phyloP scores from a whole-genome alignment of 2,113 vertebrate species.

The Ciconia boyciana region DNA sequence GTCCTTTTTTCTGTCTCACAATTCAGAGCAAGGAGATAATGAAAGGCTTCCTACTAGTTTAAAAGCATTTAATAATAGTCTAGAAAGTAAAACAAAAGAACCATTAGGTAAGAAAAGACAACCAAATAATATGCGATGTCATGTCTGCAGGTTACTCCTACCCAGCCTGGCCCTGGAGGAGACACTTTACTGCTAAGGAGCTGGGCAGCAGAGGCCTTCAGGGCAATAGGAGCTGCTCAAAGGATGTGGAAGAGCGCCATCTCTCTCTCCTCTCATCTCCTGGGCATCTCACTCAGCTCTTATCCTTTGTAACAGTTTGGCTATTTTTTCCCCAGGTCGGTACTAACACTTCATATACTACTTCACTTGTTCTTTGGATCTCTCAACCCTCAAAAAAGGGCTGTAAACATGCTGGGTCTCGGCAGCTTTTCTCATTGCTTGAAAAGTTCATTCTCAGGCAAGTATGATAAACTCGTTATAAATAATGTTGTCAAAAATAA shows the following conservation, averaged over 20 bases:
- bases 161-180: background rate
- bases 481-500: background rate
- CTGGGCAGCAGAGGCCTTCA: background rate
- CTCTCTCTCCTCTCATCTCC: background rate
- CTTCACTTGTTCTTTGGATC: background rate
- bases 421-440: background rate
- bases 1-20: background rate
- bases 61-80: background rate
- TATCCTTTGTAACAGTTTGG: background rate
- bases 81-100: background rate
- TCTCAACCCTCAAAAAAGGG: background rate
- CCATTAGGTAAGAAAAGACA: background rate
- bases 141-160: background rate
- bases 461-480: background rate
- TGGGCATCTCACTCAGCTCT: background rate
- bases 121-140: background rate
- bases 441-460: background rate
- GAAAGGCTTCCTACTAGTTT: background rate
- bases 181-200: background rate
- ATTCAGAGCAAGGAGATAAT: background rate
- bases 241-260: background rate
- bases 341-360: background rate
- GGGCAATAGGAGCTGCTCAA: background rate
- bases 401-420: background rate
- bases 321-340: background rate